Conservation (phyloP, 2,888 invertebrate species). For the Dynastes maya region DNA sequence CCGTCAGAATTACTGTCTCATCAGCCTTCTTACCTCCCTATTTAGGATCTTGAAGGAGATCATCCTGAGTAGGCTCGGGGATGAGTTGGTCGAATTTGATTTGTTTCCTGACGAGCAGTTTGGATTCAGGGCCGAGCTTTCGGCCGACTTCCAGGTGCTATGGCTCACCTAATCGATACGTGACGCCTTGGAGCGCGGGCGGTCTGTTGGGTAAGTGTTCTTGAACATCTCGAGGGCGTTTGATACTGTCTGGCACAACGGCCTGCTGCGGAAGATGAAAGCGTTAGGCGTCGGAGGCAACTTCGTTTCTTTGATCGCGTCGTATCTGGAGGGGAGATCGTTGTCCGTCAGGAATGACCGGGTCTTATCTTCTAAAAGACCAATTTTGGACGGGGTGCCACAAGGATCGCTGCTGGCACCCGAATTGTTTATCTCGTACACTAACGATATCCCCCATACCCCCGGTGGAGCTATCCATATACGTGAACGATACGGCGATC, state of each 20-base stretch:
- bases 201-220: not conserved
- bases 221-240: not conserved
- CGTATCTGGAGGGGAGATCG: not conserved
- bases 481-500: not conserved
- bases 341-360: not conserved
- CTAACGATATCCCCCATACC: no score
- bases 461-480: no score
- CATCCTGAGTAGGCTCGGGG: not conserved
- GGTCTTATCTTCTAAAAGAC: not conserved
- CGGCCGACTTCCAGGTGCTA: not conserved
- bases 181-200: not conserved
- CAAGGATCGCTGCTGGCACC: not conserved
- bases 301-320: not conserved
- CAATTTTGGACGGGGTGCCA: not conserved
- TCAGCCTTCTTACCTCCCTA: not conserved
- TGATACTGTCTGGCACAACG: not conserved
- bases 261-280: not conserved
- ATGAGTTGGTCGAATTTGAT: not conserved
- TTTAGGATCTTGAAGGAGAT: not conserved
- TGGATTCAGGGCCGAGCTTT: not conserved
- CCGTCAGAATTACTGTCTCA: not conserved
- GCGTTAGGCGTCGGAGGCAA: not conserved
- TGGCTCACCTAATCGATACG: not conserved
- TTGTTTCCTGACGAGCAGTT: not conserved
- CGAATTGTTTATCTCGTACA: not conserved